phyloP scores from a whole-genome alignment of 2,888 invertebrate genomes.

The Eupelmus urozonus region DNA sequence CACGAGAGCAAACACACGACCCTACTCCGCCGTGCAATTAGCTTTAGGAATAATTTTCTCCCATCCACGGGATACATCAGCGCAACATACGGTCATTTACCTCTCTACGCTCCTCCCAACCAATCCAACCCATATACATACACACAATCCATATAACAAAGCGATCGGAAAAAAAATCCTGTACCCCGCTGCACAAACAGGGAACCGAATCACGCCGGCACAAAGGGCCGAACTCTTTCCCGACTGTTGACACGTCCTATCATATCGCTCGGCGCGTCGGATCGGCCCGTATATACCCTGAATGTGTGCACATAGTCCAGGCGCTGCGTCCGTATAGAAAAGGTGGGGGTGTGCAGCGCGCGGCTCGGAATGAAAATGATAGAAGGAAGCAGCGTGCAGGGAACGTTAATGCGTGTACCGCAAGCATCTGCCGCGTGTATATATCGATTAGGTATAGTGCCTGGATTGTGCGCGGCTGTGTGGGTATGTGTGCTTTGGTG shows the following conservation, averaged over 20 bases:
- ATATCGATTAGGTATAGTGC: conserved; percentile 49
- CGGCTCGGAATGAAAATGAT: conserved; percentile 21
- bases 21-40: neutral
- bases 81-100: conserved; percentile 30
- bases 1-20: neutral
- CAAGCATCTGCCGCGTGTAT: conserved; percentile 38
- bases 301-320: conserved; percentile 3
- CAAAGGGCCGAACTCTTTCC: conserved; percentile 31
- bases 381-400: conserved; percentile 23
- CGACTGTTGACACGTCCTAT: conserved; percentile 47
- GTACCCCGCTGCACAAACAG: conserved; percentile 27
- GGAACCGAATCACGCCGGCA: conserved; percentile 3
- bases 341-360: conserved; percentile 27
- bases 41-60: conserved; percentile 7
- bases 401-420: conserved; percentile 10
- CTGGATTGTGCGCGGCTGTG: neutral
- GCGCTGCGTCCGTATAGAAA: too few relatives aligned
- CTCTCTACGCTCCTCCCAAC: neutral
- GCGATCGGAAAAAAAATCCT: neutral
- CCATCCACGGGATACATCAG: neutral
- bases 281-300: conserved; percentile 17
- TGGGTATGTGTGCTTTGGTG: neutral
- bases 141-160: neutral
- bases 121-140: neutral
- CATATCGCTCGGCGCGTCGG: conserved; percentile 29